Percentiles rank a stretch among this genome's conserved stretches.
Evolutionary conservation across 2,797 vertebrate species (phyloP).

Genomic region (Ispidina lecontei): DNA sequence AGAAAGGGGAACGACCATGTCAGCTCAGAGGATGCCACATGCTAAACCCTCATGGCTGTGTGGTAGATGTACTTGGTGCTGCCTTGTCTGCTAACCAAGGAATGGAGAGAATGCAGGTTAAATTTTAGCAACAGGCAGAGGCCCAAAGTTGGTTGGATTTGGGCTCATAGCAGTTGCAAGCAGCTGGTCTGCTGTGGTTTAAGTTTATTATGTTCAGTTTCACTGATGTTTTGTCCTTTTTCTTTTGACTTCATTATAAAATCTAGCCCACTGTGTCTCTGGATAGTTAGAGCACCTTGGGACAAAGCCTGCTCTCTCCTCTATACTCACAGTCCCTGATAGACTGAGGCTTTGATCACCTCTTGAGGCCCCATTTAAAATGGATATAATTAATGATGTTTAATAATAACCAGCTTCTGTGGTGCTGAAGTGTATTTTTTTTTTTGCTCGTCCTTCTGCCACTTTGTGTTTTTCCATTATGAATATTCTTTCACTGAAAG

Average conservation of each 20-base stretch:
- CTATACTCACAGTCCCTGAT: rapidly evolving
- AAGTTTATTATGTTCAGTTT: not conserved
- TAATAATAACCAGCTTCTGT: not conserved
- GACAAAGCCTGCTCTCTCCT: not conserved
- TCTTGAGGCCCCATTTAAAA: not conserved
- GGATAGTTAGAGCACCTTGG: not conserved
- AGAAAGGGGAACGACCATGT: not conserved
- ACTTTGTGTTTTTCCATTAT: not conserved
- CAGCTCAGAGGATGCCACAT: not conserved
- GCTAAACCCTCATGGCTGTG: not conserved
- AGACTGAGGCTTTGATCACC: not conserved
- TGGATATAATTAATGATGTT: not conserved
- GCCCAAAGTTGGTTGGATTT: not conserved
- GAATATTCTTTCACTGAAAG: conserved; percentile 3
- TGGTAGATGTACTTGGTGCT: not conserved
- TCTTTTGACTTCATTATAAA: not conserved
- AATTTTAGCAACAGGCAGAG: not conserved
- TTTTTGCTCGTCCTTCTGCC: not conserved
- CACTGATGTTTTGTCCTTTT: not conserved
- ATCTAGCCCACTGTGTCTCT: not conserved
- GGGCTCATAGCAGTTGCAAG: not conserved
- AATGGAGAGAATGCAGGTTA: not conserved
- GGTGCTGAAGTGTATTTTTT: not conserved
- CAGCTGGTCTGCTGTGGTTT: not conserved
- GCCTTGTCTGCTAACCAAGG: not conserved